These are phyloP conservation scores for Sarcophaga subvicina DNA, from an alignment of 2,888 invertebrate species.

Conservation along the genomic window DNA sequence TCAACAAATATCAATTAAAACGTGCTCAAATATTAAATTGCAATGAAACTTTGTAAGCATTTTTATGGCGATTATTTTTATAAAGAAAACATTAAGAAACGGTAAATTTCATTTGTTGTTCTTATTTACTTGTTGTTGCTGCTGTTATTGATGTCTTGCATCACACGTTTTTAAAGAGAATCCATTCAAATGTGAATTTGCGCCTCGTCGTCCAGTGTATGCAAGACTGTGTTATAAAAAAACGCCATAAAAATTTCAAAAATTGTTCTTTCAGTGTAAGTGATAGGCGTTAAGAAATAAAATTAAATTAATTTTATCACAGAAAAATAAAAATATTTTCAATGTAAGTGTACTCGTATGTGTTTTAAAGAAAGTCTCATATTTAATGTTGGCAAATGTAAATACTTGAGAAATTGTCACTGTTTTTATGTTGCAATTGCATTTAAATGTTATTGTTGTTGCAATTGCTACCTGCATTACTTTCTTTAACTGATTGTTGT, in stretches of 20 bases:
- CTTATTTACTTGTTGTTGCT: conserved; percentile 5
- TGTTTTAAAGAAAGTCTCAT: neutral
- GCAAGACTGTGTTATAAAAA: neutral
- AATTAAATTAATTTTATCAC: neutral
- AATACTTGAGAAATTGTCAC: neutral
- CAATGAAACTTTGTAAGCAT: conserved; percentile 53
- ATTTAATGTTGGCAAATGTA: neutral
- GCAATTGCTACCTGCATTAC: neutral
- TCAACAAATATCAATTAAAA: conserved; percentile 43
- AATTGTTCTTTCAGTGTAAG: neutral
- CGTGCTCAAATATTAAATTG: conserved; percentile 57
- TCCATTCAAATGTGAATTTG: neutral
- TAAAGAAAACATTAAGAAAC: conserved; percentile 1
- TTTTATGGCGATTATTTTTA: conserved; percentile 31
- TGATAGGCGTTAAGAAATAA: neutral
- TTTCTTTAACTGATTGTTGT: neutral
- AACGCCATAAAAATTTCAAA: neutral
- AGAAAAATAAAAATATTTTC: neutral
- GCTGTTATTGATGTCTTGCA: neutral
- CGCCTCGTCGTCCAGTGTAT: no score
- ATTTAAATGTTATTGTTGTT: neutral
- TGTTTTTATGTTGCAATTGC: neutral
- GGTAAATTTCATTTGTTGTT: conserved; percentile 5
- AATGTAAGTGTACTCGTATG: no score
- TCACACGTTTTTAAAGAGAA: neutral